A percentile compares a stretch with the other conserved stretches of the same genome.
These are phyloP conservation scores for Drymodes brunneopygia DNA, from an alignment of 2,113 vertebrate genomes.

Conservation along the genomic window DNA sequence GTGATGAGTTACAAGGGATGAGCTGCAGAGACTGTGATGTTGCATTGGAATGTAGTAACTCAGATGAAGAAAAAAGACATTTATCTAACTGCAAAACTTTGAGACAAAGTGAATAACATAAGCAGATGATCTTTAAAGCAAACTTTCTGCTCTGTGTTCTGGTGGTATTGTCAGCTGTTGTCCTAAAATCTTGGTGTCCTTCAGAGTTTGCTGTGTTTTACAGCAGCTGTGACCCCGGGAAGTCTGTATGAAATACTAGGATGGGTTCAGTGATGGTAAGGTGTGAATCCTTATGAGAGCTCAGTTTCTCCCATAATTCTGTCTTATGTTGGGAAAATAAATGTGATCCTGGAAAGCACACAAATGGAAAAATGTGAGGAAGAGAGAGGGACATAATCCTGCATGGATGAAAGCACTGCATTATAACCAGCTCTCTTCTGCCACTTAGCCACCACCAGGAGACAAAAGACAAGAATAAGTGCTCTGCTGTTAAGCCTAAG, in stretches of 20 bases:
- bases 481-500: constrained; percentile 6
- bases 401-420: constrained; percentile 20
- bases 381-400: not conserved
- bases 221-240: not conserved
- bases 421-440: constrained; percentile 19
- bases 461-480: constrained; percentile 10
- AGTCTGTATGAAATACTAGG: not conserved
- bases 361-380: not conserved
- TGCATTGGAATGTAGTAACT: constrained; percentile 18
- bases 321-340: not conserved
- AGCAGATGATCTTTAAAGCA: constrained; percentile 46
- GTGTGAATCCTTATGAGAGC: not conserved
- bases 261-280: not conserved
- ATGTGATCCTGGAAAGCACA: not conserved
- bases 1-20: constrained; percentile 53
- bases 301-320: not conserved
- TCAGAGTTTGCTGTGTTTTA: constrained; percentile 35
- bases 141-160: not conserved
- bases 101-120: constrained; percentile 15
- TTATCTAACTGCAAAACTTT: constrained; percentile 41
- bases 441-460: not conserved
- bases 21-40: constrained; percentile 9
- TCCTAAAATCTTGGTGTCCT: constrained; percentile 16
- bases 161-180: not conserved
- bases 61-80: constrained; percentile 41